A percentile compares a stretch with the other conserved stretches of the same genome.
These are phyloP conservation scores for Melangyna quadrimaculata DNA, from an alignment of 2,888 invertebrate species.

Conservation along the genomic window DNA sequence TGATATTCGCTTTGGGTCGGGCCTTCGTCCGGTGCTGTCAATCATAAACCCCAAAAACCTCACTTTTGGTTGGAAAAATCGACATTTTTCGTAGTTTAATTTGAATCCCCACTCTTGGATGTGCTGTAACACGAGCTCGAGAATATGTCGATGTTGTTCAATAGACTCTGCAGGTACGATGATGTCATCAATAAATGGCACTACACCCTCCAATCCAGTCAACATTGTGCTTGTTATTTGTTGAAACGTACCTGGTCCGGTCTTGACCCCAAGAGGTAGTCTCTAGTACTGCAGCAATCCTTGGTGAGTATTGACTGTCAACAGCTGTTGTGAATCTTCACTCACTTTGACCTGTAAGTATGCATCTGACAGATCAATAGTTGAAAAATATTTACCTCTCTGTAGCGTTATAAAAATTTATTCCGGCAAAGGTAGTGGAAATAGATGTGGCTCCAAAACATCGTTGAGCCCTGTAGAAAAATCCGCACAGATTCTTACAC, in stretches of 20 bases:
- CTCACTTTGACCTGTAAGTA: slow-evolving; percentile 70
- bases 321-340: slow-evolving; percentile 50
- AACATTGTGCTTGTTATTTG: slow-evolving; percentile 24
- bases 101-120: slow-evolving; percentile 53
- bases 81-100: slow-evolving; percentile 62
- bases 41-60: slow-evolving; percentile 49
- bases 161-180: background rate
- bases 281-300: slow-evolving; percentile 47
- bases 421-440: slow-evolving; percentile 40
- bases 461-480: slow-evolving; percentile 62
- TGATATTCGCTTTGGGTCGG: slow-evolving; percentile 23
- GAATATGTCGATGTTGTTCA: slow-evolving; percentile 12
- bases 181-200: slow-evolving; percentile 29
- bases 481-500: slow-evolving; percentile 68
- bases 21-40: slow-evolving; percentile 40
- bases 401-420: slow-evolving; percentile 37
- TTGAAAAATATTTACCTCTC: slow-evolving; percentile 27
- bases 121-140: slow-evolving; percentile 21
- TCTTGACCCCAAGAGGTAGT: slow-evolving; percentile 57
- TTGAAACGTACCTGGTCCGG: slow-evolving; percentile 57
- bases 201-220: background rate
- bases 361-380: slow-evolving; percentile 62
- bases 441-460: slow-evolving; percentile 63
- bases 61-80: slow-evolving; percentile 16
- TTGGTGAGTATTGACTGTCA: slow-evolving; percentile 14